phyloP scores from a whole-genome alignment of 2,113 vertebrate genomes.

The Macquaria australasica region DNA sequence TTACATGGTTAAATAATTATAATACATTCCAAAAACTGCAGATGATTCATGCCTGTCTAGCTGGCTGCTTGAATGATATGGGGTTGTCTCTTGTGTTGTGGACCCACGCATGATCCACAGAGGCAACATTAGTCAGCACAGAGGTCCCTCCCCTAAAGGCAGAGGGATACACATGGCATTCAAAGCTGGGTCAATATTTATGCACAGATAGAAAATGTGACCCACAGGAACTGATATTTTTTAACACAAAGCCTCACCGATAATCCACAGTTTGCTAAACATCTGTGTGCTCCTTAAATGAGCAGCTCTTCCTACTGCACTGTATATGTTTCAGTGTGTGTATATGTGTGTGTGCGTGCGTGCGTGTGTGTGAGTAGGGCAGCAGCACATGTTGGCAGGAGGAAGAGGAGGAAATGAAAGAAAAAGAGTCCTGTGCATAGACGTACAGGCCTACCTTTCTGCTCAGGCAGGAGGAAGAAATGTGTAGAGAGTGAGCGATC shows the following conservation, averaged over 20 bases:
- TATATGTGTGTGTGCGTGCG: constrained; percentile 24
- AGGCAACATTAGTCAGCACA: constrained; percentile 72
- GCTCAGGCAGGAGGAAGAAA: constrained; percentile 51
- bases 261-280: constrained; percentile 54
- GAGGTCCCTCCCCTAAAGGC: constrained; percentile 65
- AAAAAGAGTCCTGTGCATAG: constrained; percentile 72
- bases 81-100: constrained; percentile 49
- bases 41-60: constrained; percentile 33
- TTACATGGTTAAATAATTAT: constrained; percentile 58
- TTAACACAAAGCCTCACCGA: not conserved
- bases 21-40: constrained; percentile 52
- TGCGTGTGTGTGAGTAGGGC: constrained; percentile 38
- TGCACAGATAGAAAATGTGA: constrained; percentile 43
- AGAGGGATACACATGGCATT: constrained; percentile 73
- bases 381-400: constrained; percentile 78
- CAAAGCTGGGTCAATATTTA: constrained; percentile 68
- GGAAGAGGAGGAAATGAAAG: constrained; percentile 80
- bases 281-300: constrained; percentile 9
- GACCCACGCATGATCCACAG: constrained; percentile 65
- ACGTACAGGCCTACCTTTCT: constrained; percentile 71
- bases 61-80: constrained; percentile 45
- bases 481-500: constrained; percentile 51
- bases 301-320: constrained; percentile 39
- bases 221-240: constrained; percentile 3
- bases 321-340: constrained; percentile 14